A percentile compares a stretch with the other conserved stretches of the same genome.
Evolutionary conservation across 1,140 invertebrate genomes (phyloP).

Genomic region (Heliconius himera): DNA sequence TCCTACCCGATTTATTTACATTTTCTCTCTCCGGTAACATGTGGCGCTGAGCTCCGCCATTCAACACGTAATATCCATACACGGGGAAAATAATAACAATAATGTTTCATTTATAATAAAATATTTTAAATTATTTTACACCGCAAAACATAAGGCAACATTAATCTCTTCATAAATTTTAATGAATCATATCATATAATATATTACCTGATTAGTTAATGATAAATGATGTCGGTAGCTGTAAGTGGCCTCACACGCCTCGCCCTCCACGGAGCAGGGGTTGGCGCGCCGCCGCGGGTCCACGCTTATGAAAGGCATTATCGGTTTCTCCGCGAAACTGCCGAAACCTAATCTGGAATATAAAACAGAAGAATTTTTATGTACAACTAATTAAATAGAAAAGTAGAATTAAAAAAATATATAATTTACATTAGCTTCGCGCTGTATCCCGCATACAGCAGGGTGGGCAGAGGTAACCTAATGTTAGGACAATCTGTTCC

Average conservation of each 20-base stretch:
- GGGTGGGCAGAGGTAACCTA: too few relatives aligned
- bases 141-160: neutral
- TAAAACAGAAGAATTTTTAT: neutral
- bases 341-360: constrained; percentile 86
- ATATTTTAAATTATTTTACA: neutral
- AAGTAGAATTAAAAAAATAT: too few relatives aligned
- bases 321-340: constrained; percentile 92
- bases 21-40: too few relatives aligned
- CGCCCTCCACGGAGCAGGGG: constrained; percentile 82
- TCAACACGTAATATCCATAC: too few relatives aligned
- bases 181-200: neutral
- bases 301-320: constrained; percentile 88
- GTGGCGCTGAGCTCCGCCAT: too few relatives aligned
- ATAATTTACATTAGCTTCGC: too few relatives aligned
- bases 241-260: constrained; percentile 85
- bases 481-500: too few relatives aligned
- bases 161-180: neutral
- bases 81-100: too few relatives aligned
- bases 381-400: too few relatives aligned
- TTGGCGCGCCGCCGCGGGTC: constrained; percentile 69
- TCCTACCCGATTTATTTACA: too few relatives aligned
- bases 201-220: constrained; percentile 82
- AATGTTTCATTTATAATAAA: too few relatives aligned
- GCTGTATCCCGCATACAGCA: too few relatives aligned
- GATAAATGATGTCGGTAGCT: constrained; percentile 87